These are phyloP conservation scores for Aromia moschata DNA, from an alignment of 2,888 invertebrate genomes.

Conservation along the genomic window DNA sequence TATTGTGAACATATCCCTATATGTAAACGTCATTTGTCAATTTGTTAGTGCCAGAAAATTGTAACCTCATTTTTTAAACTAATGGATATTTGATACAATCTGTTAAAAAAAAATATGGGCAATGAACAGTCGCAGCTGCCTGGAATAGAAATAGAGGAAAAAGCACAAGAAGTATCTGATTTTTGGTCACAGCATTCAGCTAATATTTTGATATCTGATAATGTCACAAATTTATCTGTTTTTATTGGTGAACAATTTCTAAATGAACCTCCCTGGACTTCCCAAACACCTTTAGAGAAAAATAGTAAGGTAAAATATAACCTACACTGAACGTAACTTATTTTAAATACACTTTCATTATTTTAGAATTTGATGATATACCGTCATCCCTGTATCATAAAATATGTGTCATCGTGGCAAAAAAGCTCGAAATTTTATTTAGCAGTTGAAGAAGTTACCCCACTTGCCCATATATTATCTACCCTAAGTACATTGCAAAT, in stretches of 20 bases:
- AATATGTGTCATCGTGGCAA: constrained; percentile 83
- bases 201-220: constrained; percentile 68
- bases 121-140: constrained; percentile 77
- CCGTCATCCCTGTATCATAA: constrained; percentile 87
- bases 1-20: too few species aligned
- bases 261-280: constrained; percentile 71
- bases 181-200: constrained; percentile 80
- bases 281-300: constrained; percentile 77
- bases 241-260: constrained; percentile 78
- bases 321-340: not conserved
- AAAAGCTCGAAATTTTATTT: constrained; percentile 79
- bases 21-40: too few species aligned
- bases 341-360: not conserved
- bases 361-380: constrained; percentile 85
- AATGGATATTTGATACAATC: not conserved
- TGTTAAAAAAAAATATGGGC: constrained; percentile 69
- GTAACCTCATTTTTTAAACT: not conserved
- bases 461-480: constrained; percentile 73
- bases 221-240: constrained; percentile 71
- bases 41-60: too few species aligned
- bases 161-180: constrained; percentile 79
- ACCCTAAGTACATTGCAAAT: constrained; percentile 80
- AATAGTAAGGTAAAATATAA: constrained; percentile 72
- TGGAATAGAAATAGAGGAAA: constrained; percentile 79
- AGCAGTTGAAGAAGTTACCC: constrained; percentile 84